Evolutionary conservation across 2,113 vertebrate species (phyloP).

Genomic region (Forbesichthys agassizii): DNA sequence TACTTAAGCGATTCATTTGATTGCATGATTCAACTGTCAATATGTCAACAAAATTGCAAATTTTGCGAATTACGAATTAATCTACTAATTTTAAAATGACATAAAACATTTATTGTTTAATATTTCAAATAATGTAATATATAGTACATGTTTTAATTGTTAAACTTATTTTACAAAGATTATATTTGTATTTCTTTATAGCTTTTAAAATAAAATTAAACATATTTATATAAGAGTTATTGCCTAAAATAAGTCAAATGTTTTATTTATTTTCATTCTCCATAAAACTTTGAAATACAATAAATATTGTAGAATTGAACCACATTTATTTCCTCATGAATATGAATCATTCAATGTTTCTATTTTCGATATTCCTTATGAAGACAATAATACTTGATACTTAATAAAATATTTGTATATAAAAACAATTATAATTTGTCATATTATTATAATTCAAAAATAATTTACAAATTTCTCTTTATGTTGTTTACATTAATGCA

Average conservation of each 20-base stretch:
- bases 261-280: neutral
- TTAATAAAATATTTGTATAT: slow-evolving; percentile 6
- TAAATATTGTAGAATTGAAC: neutral
- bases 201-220: neutral
- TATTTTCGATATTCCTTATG: neutral
- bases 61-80: neutral
- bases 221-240: neutral
- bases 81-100: neutral
- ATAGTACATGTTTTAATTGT: neutral
- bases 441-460: neutral
- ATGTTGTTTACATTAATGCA: slow-evolving; percentile 34
- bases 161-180: neutral
- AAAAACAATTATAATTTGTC: slow-evolving; percentile 7
- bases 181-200: neutral
- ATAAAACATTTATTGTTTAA: neutral
- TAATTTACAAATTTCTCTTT: neutral
- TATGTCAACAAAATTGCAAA: neutral
- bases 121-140: neutral
- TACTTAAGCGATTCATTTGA: neutral
- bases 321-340: neutral
- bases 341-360: neutral
- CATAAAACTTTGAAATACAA: neutral
- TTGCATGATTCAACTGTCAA: neutral
- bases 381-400: neutral
- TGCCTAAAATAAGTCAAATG: neutral